phyloP scores from a whole-genome alignment of 2,888 invertebrate species.

The Rotaria macrura region DNA sequence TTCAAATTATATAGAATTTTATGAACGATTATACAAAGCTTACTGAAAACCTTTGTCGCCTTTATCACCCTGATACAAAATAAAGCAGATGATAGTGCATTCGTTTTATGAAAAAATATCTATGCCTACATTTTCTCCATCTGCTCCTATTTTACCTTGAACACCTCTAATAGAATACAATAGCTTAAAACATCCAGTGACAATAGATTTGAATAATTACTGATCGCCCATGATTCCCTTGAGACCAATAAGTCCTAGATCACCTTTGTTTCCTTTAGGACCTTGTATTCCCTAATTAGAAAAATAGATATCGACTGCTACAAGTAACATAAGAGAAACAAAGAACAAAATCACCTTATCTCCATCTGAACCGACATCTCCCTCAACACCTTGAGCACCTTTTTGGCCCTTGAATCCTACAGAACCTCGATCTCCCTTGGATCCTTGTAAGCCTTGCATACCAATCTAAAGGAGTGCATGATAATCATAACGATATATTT shows the following conservation, averaged over 20 bases:
- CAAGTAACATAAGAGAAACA: too few relatives aligned
- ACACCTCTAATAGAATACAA: not conserved
- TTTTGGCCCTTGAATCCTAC: not conserved
- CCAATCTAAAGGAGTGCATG: not conserved
- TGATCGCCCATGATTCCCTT: not conserved
- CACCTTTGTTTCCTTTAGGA: not conserved
- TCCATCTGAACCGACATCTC: not conserved
- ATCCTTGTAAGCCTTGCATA: not conserved
- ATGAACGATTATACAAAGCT: not conserved
- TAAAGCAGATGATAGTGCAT: not conserved
- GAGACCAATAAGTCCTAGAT: not conserved
- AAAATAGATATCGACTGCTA: too few relatives aligned
- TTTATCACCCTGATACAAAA: not conserved
- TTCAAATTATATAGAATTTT: not conserved
- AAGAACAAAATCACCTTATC: not conserved
- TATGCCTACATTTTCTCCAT: not conserved
- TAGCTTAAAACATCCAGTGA: not conserved
- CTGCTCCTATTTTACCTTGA: not conserved
- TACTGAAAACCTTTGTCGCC: not conserved
- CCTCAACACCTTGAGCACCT: not conserved
- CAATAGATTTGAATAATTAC: not conserved
- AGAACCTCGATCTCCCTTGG: not conserved
- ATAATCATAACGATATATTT: too few relatives aligned
- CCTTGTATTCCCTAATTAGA: not conserved
- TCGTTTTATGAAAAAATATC: not conserved